Evolutionary conservation across 35 echinoderm and acorn worm genomes (phyloP).

Genomic region (Holothuria glaberrima): DNA sequence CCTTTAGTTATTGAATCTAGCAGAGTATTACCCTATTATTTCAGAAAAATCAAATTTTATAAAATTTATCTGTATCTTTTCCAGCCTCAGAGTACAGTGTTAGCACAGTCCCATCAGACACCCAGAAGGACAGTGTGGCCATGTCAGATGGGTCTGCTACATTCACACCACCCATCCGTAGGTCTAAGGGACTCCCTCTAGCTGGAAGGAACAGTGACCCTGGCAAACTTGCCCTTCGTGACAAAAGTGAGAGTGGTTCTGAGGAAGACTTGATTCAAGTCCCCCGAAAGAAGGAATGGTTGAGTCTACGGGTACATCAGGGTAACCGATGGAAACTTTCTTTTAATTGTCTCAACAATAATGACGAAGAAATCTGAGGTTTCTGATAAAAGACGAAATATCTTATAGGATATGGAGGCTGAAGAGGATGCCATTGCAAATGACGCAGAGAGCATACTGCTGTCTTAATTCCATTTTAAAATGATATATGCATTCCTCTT

Average conservation of each 20-base stretch:
- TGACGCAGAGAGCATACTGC: background rate
- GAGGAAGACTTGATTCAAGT: slow-evolving; percentile 79
- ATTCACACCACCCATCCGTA: slow-evolving; percentile 50
- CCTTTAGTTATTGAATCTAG: too few relatives aligned
- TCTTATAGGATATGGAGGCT: background rate
- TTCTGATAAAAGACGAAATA: background rate
- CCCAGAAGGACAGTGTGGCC: slow-evolving; percentile 61
- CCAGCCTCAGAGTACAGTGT: slow-evolving; percentile 89
- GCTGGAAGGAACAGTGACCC: slow-evolving; percentile 46
- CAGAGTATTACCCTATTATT: background rate
- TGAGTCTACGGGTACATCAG: slow-evolving; percentile 82
- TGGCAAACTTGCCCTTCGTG: slow-evolving; percentile 58
- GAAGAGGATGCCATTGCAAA: too few relatives aligned
- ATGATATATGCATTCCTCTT: background rate
- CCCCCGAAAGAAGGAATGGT: slow-evolving; percentile 84
- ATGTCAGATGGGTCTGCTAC: slow-evolving; percentile 34
- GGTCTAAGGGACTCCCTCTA: slow-evolving; percentile 9
- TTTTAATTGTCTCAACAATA: slow-evolving; percentile 79
- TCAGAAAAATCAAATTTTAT: background rate
- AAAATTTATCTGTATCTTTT: background rate
- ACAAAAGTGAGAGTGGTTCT: slow-evolving; percentile 52
- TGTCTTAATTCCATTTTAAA: background rate
- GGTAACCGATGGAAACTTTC: slow-evolving; percentile 75
- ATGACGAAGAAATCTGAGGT: slow-evolving; percentile 9
- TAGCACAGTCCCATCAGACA: slow-evolving; percentile 70